Evolutionary conservation across 2,888 invertebrate species (phyloP).

Genomic region (Polyommatus iphigenia): DNA sequence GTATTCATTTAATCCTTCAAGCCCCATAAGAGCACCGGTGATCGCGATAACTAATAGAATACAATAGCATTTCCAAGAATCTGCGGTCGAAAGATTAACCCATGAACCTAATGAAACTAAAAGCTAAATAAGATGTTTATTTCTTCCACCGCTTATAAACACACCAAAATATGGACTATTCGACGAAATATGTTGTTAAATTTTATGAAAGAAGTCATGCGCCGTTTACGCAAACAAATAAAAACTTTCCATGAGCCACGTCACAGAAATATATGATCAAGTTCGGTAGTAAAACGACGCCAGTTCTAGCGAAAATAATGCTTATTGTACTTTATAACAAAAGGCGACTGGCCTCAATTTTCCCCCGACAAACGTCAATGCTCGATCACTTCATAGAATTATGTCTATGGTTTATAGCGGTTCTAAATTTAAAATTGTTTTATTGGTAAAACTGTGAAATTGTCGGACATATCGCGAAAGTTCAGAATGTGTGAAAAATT

Average conservation of each 20-base stretch:
- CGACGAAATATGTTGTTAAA: not conserved
- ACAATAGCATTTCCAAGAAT: no score
- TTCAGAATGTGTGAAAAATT: not conserved
- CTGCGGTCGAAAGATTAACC: no score
- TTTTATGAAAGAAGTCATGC: conserved; percentile 1
- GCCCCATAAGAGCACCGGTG: no score
- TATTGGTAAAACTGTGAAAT: not conserved
- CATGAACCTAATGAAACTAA: not conserved
- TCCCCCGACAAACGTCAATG: conserved; percentile 4
- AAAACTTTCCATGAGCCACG: conserved; percentile 10
- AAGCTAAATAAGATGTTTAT: not conserved
- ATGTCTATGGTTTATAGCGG: not conserved
- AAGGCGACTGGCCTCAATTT: not conserved
- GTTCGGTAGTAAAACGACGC: conserved; percentile 8
- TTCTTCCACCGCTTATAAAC: not conserved
- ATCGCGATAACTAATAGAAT: no score
- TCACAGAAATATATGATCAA: conserved; percentile 5
- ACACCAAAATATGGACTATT: not conserved
- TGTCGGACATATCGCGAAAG: not conserved
- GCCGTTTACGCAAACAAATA: not conserved
- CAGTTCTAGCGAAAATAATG: conserved; percentile 9
- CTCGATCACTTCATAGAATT: not conserved
- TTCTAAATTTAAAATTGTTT: not conserved
- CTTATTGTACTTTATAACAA: not conserved
- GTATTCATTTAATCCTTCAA: no score